Conservation (phyloP, 2,113 vertebrate genomes). For the Leptobrachium leishanense region DNA sequence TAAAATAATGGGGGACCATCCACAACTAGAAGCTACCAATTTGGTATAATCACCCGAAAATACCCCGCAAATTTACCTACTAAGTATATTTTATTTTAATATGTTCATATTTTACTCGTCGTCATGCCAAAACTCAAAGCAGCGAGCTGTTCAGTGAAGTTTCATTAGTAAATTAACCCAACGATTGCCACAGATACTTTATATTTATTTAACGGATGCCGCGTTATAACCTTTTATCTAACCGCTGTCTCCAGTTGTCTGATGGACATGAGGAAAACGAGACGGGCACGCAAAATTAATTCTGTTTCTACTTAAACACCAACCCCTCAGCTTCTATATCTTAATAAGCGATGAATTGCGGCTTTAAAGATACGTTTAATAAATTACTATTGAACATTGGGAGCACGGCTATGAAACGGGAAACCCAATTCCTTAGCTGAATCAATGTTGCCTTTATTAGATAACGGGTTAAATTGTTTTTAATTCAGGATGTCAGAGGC, state of each 20-base stretch:
- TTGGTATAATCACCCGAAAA: too few species aligned
- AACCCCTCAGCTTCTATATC: constrained; percentile 10
- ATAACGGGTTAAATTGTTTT: background rate
- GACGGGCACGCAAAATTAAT: background rate
- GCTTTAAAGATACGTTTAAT: background rate
- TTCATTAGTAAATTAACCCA: too few species aligned
- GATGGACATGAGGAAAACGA: constrained; percentile 3
- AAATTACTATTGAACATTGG: constrained; percentile 24
- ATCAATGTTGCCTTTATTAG: constrained; percentile 7
- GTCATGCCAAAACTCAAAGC: too few species aligned
- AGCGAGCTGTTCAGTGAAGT: too few species aligned
- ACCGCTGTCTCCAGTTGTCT: constrained; percentile 6
- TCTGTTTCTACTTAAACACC: constrained; percentile 9
- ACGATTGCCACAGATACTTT: too few species aligned
- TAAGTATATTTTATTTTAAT: too few species aligned
- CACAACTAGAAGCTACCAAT: too few species aligned
- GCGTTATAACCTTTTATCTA: background rate
- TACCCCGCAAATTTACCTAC: too few species aligned
- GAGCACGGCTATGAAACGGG: background rate
- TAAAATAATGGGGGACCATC: too few species aligned
- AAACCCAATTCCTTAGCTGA: constrained; percentile 19
- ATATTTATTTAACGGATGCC: too few species aligned
- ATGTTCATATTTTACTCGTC: too few species aligned
- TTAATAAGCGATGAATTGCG: constrained; percentile 5
- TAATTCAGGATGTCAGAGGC: constrained; percentile 9